phyloP scores from a whole-genome alignment of 2,113 vertebrate species.

The Crotalus tigris region DNA sequence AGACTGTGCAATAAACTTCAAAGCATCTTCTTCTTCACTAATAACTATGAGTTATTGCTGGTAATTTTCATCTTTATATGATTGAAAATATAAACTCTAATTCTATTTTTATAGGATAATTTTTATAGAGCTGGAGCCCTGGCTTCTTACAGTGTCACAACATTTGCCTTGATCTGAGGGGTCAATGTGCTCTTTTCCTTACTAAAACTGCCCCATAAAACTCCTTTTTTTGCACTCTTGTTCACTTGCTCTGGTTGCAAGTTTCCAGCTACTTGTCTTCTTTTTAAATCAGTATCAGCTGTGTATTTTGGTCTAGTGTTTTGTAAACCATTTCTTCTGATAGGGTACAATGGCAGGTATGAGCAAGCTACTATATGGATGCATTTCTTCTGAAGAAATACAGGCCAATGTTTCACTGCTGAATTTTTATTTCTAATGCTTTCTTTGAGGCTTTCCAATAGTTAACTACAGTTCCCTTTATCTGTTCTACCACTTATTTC shows the following conservation, averaged over 20 bases:
- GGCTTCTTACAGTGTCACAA: neutral
- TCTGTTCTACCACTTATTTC: neutral
- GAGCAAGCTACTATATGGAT: neutral
- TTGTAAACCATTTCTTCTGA: neutral
- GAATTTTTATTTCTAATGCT: neutral
- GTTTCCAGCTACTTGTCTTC: neutral
- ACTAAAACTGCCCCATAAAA: neutral
- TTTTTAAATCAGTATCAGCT: neutral
- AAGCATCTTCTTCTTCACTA: neutral
- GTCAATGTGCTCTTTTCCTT: neutral
- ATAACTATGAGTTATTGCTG: neutral
- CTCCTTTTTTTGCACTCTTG: neutral
- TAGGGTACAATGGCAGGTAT: neutral
- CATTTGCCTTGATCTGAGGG: neutral
- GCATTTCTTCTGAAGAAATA: neutral
- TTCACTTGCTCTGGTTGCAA: neutral
- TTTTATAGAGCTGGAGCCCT: neutral
- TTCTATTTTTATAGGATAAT: neutral
- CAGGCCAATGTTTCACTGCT: neutral
- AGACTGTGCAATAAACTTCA: neutral
- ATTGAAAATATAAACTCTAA: neutral
- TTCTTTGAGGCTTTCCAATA: neutral
- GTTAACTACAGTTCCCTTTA: neutral
- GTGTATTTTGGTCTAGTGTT: neutral
- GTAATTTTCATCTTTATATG: neutral